Conservation (phyloP, 1,140 invertebrate species). For the Papilio polytes region DNA sequence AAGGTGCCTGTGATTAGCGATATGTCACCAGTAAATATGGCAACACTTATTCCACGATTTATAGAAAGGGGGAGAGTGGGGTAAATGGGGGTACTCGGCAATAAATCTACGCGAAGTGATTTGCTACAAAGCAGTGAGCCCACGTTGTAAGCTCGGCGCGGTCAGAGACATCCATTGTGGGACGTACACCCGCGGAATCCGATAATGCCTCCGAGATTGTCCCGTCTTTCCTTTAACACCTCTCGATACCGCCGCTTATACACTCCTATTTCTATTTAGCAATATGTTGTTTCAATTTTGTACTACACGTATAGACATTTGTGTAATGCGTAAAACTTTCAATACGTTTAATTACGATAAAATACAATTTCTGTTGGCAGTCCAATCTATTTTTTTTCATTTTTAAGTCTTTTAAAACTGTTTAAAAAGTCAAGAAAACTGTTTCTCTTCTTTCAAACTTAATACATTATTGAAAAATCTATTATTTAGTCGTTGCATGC, state of each 20-base stretch:
- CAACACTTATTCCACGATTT: conserved; percentile 81
- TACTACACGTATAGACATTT: neutral
- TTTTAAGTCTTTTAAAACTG: neutral
- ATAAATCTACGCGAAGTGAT: conserved; percentile 81
- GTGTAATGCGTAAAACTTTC: neutral
- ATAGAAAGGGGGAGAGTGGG: conserved; percentile 66
- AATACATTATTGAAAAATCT: conserved; percentile 4
- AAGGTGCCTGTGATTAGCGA: conserved; percentile 76
- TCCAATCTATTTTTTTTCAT: no score
- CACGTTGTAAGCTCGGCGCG: conserved; percentile 73
- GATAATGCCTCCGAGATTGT: conserved; percentile 81
- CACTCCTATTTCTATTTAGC: conserved; percentile 30
- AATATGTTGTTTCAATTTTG: conserved; percentile 22
- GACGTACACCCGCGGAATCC: conserved; percentile 74
- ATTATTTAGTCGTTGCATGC: conserved; percentile 4
- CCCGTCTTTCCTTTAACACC: conserved; percentile 80
- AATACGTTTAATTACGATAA: neutral
- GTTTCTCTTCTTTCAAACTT: neutral
- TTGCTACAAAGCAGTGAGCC: conserved; percentile 80
- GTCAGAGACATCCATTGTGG: conserved; percentile 78
- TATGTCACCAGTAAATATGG: conserved; percentile 82
- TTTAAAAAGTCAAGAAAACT: neutral
- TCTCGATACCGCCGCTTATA: conserved; percentile 56
- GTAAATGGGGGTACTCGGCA: conserved; percentile 71
- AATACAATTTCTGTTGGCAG: no score